These are phyloP conservation scores for Agelastica alni DNA, from an alignment of 2,888 invertebrate species.

Conservation along the genomic window DNA sequence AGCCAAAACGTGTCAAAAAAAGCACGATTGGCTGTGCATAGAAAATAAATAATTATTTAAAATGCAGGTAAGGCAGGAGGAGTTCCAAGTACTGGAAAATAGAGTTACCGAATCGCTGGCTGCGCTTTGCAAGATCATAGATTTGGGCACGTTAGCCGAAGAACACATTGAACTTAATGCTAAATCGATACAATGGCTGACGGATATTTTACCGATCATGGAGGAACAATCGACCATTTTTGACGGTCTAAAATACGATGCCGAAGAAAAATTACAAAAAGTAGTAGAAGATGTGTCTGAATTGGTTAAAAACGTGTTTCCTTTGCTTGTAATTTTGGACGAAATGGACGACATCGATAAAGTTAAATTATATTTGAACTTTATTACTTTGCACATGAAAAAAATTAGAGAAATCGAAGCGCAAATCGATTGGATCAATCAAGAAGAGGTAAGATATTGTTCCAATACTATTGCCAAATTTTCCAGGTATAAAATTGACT, in stretches of 20 bases:
- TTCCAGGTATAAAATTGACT: too few relatives aligned
- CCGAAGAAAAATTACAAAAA: conserved; percentile 77
- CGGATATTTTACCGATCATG: conserved; percentile 77
- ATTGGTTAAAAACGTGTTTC: conserved; percentile 72
- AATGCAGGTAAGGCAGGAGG: conserved; percentile 67
- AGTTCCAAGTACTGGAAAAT: conserved; percentile 69
- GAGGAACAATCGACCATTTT: conserved; percentile 75
- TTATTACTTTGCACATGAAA: conserved; percentile 72
- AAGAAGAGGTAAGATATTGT: conserved; percentile 78
- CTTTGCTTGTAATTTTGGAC: conserved; percentile 76
- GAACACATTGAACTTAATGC: conserved; percentile 79
- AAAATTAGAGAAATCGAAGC: conserved; percentile 75
- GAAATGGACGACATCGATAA: conserved; percentile 80
- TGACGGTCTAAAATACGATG: conserved; percentile 79
- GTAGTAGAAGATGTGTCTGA: conserved; percentile 72
- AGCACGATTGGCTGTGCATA: too few relatives aligned
- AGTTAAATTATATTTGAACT: conserved; percentile 76
- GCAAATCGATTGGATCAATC: conserved; percentile 83
- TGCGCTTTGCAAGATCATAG: conserved; percentile 71
- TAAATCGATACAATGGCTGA: conserved; percentile 79
- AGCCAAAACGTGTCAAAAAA: too few relatives aligned
- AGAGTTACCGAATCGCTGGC: conserved; percentile 69
- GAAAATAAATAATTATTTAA: too few relatives aligned
- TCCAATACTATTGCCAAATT: too few relatives aligned
- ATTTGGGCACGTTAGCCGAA: conserved; percentile 71